Percentiles rank a stretch among this genome's conserved stretches.
phyloP scores from a whole-genome alignment of 2,888 invertebrate genomes.

The Cephalotes varians region DNA sequence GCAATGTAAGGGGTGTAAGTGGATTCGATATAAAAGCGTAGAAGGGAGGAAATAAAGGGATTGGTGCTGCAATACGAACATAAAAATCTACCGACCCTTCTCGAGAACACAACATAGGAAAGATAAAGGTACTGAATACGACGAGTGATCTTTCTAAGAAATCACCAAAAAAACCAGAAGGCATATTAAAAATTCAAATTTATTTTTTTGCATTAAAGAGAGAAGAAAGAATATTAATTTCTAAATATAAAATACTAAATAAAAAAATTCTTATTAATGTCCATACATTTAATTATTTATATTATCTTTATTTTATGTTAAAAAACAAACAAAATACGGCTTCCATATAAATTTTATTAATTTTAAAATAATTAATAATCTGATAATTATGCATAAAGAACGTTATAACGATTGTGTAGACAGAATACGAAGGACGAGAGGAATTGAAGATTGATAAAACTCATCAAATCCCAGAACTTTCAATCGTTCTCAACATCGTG shows the following conservation, averaged over 20 bases:
- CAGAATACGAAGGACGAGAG: not conserved
- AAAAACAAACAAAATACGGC: not conserved
- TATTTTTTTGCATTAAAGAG: not conserved
- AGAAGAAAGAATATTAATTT: not conserved
- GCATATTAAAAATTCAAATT: not conserved
- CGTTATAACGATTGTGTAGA: not conserved
- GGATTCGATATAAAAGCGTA: constrained; percentile 48
- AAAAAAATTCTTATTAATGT: not conserved
- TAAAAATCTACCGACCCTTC: constrained; percentile 51
- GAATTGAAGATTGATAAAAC: constrained; percentile 17
- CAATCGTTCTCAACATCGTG: not conserved
- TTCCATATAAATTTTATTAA: not conserved
- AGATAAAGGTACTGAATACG: constrained; percentile 22
- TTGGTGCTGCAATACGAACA: constrained; percentile 36
- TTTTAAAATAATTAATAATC: not conserved
- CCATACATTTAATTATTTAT: not conserved
- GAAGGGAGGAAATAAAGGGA: constrained; percentile 38
- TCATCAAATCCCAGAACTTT: constrained; percentile 20
- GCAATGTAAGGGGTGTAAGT: constrained; percentile 51
- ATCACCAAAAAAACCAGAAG: not conserved
- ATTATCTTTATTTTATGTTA: not conserved
- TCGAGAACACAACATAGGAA: constrained; percentile 16
- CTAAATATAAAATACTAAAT: not conserved
- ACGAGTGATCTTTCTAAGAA: constrained; percentile 19
- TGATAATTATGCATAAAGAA: not conserved